Conservation (phyloP, 1,140 invertebrate species). For the Metaphire vulgaris region DNA sequence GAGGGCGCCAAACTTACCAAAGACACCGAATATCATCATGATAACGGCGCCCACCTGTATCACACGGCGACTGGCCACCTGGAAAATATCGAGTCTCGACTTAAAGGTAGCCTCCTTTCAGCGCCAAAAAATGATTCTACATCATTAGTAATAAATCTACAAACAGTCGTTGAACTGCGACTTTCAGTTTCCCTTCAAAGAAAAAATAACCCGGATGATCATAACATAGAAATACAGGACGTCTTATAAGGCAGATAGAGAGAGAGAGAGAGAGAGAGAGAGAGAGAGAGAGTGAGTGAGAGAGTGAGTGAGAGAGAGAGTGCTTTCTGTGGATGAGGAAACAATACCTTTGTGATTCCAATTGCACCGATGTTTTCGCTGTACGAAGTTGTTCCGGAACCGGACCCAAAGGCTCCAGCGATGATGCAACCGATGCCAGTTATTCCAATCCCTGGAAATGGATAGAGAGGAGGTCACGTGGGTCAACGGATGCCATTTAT, state of each 20-base stretch:
- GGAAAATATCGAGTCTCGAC: background rate
- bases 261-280: constrained; percentile 7
- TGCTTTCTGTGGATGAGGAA: too few species aligned
- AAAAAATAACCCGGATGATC: too few species aligned
- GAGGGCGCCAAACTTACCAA: constrained; percentile 63
- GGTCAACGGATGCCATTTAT: too few species aligned
- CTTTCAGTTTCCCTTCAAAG: too few species aligned
- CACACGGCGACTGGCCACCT: background rate
- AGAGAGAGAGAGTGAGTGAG: background rate
- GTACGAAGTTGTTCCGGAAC: constrained; percentile 77
- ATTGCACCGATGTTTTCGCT: constrained; percentile 81
- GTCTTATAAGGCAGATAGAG: too few species aligned
- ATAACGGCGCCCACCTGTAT: background rate
- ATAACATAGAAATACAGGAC: too few species aligned
- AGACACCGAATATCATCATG: constrained; percentile 59
- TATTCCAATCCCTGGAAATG: constrained; percentile 65
- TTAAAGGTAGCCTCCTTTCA: too few species aligned
- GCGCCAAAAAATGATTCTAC: too few species aligned
- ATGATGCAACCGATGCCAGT: constrained; percentile 76
- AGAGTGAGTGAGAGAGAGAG: too few species aligned
- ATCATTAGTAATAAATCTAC: too few species aligned
- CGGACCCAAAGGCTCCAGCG: constrained; percentile 70
- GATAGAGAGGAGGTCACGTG: too few species aligned
- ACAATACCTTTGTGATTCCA: constrained; percentile 61
- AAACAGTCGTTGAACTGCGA: too few species aligned